These are phyloP conservation scores for Halcyon senegalensis DNA, from an alignment of 2,113 vertebrate species.

Conservation along the genomic window DNA sequence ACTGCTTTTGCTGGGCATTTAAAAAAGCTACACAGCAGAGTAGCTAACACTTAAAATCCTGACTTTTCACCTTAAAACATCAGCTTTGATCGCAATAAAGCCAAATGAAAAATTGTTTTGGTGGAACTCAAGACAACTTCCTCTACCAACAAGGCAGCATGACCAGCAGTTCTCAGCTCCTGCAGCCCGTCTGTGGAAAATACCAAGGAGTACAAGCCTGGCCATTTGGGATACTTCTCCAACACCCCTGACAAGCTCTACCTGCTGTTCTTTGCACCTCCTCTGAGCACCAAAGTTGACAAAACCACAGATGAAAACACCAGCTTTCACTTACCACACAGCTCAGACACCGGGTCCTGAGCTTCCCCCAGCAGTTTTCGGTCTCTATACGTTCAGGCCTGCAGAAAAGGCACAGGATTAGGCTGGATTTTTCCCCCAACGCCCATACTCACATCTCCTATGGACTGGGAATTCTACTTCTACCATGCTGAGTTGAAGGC, in stretches of 20 bases:
- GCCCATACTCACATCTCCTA: rapidly evolving
- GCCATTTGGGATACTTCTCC: background rate
- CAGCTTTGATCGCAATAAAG: background rate
- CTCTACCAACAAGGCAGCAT: background rate
- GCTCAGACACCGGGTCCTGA: constrained; percentile 64
- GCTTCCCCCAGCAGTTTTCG: background rate
- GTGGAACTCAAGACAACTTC: background rate
- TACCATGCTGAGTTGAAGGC: rapidly evolving
- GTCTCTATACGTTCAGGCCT: constrained; percentile 65
- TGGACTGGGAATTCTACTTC: background rate
- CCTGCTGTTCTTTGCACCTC: background rate
- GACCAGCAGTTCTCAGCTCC: background rate
- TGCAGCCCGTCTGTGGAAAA: rapidly evolving
- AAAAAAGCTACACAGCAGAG: background rate
- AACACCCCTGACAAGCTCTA: background rate
- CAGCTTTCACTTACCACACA: constrained; percentile 70
- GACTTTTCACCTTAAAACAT: background rate
- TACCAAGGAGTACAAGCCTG: background rate
- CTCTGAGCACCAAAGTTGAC: background rate
- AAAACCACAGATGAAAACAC: background rate
- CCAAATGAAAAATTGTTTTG: rapidly evolving
- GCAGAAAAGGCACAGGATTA: background rate
- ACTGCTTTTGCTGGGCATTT: background rate
- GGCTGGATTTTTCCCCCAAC: background rate
- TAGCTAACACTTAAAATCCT: background rate